A percentile compares a stretch with the other conserved stretches of the same genome.
phyloP scores from a whole-genome alignment of 2,888 invertebrate species.

The Trachelus stipa region DNA sequence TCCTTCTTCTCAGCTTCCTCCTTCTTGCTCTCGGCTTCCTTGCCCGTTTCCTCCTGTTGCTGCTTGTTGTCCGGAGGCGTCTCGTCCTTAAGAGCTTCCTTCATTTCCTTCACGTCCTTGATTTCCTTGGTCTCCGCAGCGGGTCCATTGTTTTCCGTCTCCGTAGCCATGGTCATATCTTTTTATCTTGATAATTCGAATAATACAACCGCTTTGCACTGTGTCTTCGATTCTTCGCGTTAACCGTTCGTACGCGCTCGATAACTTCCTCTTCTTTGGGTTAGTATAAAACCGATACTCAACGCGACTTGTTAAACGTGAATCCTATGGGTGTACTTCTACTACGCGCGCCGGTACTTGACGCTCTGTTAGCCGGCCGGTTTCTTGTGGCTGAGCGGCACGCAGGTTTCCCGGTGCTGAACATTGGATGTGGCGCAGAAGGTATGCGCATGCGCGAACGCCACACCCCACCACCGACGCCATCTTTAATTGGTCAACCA shows the following conservation, averaged over 20 bases:
- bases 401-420: constrained; percentile 19
- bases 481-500: constrained; percentile 52
- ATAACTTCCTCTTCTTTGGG: neutral
- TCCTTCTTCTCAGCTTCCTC: constrained; percentile 58
- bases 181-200: constrained; percentile 1
- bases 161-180: constrained; percentile 76
- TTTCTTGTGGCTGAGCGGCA: constrained; percentile 19
- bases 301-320: neutral
- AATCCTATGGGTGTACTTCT: neutral
- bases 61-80: constrained; percentile 61
- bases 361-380: constrained; percentile 31
- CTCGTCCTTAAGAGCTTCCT: constrained; percentile 68
- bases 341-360: constrained; percentile 13
- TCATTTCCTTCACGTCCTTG: constrained; percentile 71
- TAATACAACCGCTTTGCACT: neutral
- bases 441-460: constrained; percentile 52
- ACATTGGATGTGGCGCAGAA: constrained; percentile 19
- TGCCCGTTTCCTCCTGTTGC: constrained; percentile 49
- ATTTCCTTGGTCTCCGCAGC: constrained; percentile 73
- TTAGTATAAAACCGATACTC: neutral
- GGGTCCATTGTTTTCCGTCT: constrained; percentile 79
- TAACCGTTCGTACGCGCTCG: neutral
- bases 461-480: constrained; percentile 59
- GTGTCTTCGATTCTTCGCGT: neutral
- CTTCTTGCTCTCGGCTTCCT: constrained; percentile 62